These are phyloP conservation scores for Calypte anna DNA, from an alignment of 2,113 vertebrate species.

Conservation along the genomic window DNA sequence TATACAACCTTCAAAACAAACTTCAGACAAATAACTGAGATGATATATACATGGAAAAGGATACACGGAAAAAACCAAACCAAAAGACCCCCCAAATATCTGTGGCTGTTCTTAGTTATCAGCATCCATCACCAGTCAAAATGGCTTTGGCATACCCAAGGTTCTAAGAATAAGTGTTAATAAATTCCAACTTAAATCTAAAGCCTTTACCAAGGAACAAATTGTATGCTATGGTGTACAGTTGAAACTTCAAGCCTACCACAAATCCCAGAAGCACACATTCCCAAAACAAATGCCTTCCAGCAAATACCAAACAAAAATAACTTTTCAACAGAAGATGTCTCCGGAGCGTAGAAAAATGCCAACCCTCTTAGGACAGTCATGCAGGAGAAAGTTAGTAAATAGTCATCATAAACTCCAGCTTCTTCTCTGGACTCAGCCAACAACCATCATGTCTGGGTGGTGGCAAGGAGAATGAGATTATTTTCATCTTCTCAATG, in stretches of 20 bases:
- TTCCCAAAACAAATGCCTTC: conserved; percentile 59
- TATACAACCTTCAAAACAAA: not conserved
- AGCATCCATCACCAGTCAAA: not conserved
- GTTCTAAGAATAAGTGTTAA: conserved; percentile 20
- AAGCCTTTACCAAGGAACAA: conserved; percentile 1
- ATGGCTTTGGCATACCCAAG: not conserved
- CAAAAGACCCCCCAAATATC: not conserved
- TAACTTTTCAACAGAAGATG: conserved; percentile 63
- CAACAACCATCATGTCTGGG: conserved; percentile 20
- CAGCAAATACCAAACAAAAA: conserved; percentile 71
- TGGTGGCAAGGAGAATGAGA: conserved; percentile 7
- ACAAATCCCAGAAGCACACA: conserved; percentile 59
- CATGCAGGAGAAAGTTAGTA: conserved; percentile 59
- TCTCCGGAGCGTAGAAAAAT: conserved; percentile 51
- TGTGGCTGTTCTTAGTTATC: not conserved
- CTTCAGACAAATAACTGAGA: not conserved
- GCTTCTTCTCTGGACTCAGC: conserved; percentile 29
- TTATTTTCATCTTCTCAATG: conserved; percentile 68
- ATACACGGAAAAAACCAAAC: not conserved
- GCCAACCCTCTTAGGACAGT: not conserved
- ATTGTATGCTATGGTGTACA: not conserved
- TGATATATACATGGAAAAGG: not conserved
- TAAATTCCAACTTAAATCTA: conserved; percentile 43
- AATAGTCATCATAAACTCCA: conserved; percentile 34
- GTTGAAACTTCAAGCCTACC: conserved; percentile 47